Evolutionary conservation across 2,113 vertebrate genomes (phyloP).

Genomic region (Synodontis membranacea): DNA sequence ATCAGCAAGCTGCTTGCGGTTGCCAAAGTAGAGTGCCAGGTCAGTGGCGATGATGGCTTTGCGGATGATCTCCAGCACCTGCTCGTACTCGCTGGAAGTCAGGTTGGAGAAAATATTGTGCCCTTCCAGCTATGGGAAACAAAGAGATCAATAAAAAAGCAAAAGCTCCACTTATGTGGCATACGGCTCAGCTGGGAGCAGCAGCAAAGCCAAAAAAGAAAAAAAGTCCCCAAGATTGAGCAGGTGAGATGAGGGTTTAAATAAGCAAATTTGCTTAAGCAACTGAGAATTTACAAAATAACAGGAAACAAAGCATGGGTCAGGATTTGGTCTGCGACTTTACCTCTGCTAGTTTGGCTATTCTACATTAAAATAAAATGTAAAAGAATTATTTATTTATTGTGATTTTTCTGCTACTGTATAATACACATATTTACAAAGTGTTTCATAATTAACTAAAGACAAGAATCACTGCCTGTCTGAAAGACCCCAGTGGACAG

Average conservation of each 20-base stretch:
- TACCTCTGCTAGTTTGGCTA: neutral
- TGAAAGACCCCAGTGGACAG: neutral
- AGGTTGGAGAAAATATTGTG: conserved; percentile 99
- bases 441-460: neutral
- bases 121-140: conserved; percentile 96
- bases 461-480: neutral
- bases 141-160: conserved; percentile 84
- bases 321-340: conserved; percentile 5
- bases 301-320: neutral
- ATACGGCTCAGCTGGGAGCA: conserved; percentile 66
- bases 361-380: too few relatives aligned
- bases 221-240: conserved; percentile 5
- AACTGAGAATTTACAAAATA: neutral
- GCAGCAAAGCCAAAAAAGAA: conserved; percentile 41
- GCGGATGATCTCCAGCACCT: conserved; percentile 97
- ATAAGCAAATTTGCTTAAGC: neutral
- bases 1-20: conserved; percentile 92
- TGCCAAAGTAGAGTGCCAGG: conserved; percentile 96
- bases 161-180: conserved; percentile 76
- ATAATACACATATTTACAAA: neutral
- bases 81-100: conserved; percentile 95
- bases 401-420: neutral
- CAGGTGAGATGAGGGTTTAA: neutral
- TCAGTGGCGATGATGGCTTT: conserved; percentile 99
- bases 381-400: too few relatives aligned